Evolutionary conservation across 35 echinoderm and acorn worm genomes (phyloP), one percentile per base, ranked within the genome.

Genomic region (Nesometra sesokonis): DNA sequence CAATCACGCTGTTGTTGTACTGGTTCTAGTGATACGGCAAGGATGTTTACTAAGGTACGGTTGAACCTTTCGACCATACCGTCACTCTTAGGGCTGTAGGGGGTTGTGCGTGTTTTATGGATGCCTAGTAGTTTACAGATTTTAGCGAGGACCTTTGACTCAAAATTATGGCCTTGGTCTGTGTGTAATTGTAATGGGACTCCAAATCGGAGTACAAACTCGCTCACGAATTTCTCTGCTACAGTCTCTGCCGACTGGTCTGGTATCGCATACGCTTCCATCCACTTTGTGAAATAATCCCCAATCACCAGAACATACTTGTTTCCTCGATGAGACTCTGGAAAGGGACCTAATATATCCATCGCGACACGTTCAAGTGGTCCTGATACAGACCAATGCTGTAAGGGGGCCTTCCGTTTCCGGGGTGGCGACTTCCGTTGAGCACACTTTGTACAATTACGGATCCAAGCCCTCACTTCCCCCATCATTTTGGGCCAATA

Each of bases 111-210:
- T 17, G 94, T 97, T 47, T 97, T 93, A n/a, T 90, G 46, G 30
- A 90, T 90, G 78, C 91, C 94, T 9, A 97, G 34, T 27, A 90
- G 40, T 32, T 81, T 87, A 43, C 94, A 93, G 81, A 90, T 46
- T 82, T 90, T 88, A 13, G n/a, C 30, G 13, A 97, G 47, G 11
- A 97, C 4, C 30, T 85, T 80, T 0, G 94, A 79, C 37, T 90
- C 90, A 81, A 97, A 97, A 34, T 88, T 93, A 76, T 76, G 83
- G n/a, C 94, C 94, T 82, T 90, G 88, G 77, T 97, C 90, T 32
- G 57, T 79, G 76, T 97, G 94, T 32, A 90, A 0, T 17, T 80
- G 82, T 30, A 37, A 32, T 5, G 93, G 89, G 17, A 89, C 30
- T 33, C 89, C 86, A 77, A 88, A 94, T 13, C 93, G 31, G 23